These are phyloP conservation scores for Baronia brevicornis DNA, from an alignment of 2,888 invertebrate genomes.

Conservation along the genomic window DNA sequence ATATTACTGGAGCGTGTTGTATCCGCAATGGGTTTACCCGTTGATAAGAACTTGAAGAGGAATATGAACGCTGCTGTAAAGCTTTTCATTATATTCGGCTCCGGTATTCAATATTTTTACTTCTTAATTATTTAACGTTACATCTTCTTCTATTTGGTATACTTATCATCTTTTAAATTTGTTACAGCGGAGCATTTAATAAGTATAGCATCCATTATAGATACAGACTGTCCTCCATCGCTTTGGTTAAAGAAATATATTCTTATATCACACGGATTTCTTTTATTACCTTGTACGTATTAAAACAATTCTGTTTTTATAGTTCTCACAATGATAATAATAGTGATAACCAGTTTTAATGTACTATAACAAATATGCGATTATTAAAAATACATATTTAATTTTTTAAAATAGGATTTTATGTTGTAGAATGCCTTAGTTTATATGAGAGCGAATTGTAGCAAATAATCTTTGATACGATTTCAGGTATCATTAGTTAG, in stretches of 20 bases:
- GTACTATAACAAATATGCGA: no score
- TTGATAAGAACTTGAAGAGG: conserved; percentile 31
- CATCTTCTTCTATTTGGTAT: neutral
- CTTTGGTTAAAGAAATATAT: conserved; percentile 37
- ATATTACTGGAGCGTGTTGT: conserved; percentile 31
- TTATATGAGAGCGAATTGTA: no score
- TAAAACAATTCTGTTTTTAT: no score
- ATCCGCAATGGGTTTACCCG: conserved; percentile 27
- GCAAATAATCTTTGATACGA: no score
- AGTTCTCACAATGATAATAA: no score
- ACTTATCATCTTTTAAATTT: neutral
- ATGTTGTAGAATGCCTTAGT: no score
- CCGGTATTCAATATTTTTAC: conserved; percentile 27
- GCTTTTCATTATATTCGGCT: conserved; percentile 27
- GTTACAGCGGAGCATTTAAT: conserved; percentile 75
- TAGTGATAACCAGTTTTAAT: no score
- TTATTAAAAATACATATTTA: no score
- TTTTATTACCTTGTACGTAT: conserved; percentile 50
- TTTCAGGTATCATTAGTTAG: no score
- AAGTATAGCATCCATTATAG: conserved; percentile 68
- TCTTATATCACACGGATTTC: conserved; percentile 53
- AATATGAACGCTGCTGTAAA: conserved; percentile 28
- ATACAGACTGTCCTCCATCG: conserved; percentile 33
- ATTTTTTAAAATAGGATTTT: no score
- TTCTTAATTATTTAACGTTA: neutral